These are phyloP conservation scores for Machimus rusticus DNA, from an alignment of 2,888 invertebrate genomes.

Conservation along the genomic window DNA sequence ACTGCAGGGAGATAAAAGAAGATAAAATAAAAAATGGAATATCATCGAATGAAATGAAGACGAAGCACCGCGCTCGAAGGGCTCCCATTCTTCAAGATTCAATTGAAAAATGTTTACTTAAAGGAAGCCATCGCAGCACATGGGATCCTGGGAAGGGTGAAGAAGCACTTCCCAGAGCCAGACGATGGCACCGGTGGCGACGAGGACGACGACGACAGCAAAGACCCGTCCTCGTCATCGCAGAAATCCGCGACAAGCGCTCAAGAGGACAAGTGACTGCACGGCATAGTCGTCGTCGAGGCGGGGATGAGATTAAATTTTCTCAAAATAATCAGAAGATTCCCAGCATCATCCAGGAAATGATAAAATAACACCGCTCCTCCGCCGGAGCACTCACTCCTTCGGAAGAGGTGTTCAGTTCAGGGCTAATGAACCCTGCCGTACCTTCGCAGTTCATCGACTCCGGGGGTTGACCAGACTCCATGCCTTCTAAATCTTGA, in stretches of 20 bases:
- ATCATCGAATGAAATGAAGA: background rate
- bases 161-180: background rate
- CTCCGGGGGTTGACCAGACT: background rate
- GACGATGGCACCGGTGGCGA: background rate
- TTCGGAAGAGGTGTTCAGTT: background rate
- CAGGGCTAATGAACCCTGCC: background rate
- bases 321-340: constrained; percentile 6
- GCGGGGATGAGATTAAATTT: background rate
- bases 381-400: background rate
- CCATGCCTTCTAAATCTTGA: background rate
- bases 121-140: background rate
- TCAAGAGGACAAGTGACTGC: background rate
- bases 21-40: background rate
- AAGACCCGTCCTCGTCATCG: background rate
- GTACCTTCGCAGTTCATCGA: background rate
- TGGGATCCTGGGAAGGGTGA: background rate
- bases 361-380: background rate
- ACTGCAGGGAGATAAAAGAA: background rate
- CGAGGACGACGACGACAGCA: background rate
- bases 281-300: background rate
- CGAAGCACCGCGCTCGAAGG: background rate
- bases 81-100: background rate
- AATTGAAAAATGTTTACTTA: background rate
- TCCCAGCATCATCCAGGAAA: background rate
- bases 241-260: background rate